Evolutionary conservation across 2,888 invertebrate species (phyloP).

Genomic region (Macroteleia sp.): DNA sequence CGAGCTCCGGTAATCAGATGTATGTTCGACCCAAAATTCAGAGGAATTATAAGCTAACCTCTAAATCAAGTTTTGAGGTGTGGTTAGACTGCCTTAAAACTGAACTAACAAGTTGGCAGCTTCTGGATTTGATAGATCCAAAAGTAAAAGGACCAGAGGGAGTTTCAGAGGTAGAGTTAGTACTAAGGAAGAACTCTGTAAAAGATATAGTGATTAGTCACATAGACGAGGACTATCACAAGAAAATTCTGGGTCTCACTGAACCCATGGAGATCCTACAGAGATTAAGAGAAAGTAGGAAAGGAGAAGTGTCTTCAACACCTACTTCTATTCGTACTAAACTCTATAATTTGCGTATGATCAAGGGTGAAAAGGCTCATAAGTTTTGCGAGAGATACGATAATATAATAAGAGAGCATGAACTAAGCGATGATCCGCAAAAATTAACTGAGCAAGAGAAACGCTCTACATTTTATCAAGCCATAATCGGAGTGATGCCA

Average conservation of each 20-base stretch:
- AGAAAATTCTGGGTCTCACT: slow-evolving; percentile 60
- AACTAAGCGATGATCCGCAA: slow-evolving; percentile 44
- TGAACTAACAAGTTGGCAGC: slow-evolving; percentile 49
- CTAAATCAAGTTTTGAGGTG: slow-evolving; percentile 50
- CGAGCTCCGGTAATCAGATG: background rate
- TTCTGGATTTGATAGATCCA: slow-evolving; percentile 48
- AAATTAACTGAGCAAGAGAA: too few species aligned
- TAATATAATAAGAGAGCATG: slow-evolving; percentile 49
- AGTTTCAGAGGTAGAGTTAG: slow-evolving; percentile 17
- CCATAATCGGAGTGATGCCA: too few species aligned
- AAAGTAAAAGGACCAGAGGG: slow-evolving; percentile 29
- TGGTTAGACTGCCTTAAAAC: slow-evolving; percentile 59
- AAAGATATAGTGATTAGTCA: slow-evolving; percentile 57
- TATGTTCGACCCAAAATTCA: slow-evolving; percentile 37
- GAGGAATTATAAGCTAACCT: slow-evolving; percentile 50
- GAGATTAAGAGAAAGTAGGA: slow-evolving; percentile 49
- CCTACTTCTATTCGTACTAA: slow-evolving; percentile 54
- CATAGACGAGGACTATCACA: slow-evolving; percentile 57
- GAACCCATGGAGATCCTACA: slow-evolving; percentile 49
- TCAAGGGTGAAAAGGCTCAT: slow-evolving; percentile 42
- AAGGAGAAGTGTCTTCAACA: slow-evolving; percentile 51
- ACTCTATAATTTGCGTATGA: slow-evolving; percentile 32
- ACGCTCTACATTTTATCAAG: too few species aligned
- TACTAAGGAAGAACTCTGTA: slow-evolving; percentile 56
- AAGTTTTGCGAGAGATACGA: slow-evolving; percentile 52